These are phyloP conservation scores for Caenorhabditis sp. DNA, from an alignment of 2,888 invertebrate genomes.

Conservation along the genomic window DNA sequence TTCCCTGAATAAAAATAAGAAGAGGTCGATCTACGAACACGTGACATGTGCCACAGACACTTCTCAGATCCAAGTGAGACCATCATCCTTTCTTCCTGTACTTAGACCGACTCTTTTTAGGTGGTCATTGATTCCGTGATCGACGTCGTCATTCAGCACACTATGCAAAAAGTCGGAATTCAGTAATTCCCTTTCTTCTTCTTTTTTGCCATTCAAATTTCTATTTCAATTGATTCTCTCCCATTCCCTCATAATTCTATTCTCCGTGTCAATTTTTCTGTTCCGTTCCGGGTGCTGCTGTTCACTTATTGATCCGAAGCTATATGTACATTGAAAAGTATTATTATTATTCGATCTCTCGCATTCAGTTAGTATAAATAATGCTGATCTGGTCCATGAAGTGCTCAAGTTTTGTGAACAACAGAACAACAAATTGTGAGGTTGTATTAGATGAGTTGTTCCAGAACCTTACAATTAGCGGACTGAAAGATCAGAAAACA, in stretches of 20 bases:
- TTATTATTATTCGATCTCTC: slow-evolving; percentile 1
- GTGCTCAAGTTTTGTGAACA: neutral
- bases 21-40: slow-evolving; percentile 71
- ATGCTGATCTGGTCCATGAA: neutral
- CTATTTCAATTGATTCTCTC: neutral
- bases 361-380: neutral
- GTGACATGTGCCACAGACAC: slow-evolving; percentile 76
- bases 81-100: no score
- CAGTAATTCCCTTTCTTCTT: slow-evolving; percentile 31
- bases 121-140: slow-evolving; percentile 75
- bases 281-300: neutral
- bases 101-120: slow-evolving; percentile 42
- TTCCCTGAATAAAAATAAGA: slow-evolving; percentile 69
- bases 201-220: neutral
- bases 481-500: neutral
- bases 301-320: neutral
- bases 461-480: neutral
- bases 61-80: slow-evolving; percentile 73
- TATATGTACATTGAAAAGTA: neutral
- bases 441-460: neutral
- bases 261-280: neutral
- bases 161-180: slow-evolving; percentile 76
- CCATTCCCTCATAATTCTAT: no score
- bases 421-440: neutral
- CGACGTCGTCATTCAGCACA: slow-evolving; percentile 75